Conservation (phyloP, 2,888 invertebrate genomes). For the Flexamia atlantica region DNA sequence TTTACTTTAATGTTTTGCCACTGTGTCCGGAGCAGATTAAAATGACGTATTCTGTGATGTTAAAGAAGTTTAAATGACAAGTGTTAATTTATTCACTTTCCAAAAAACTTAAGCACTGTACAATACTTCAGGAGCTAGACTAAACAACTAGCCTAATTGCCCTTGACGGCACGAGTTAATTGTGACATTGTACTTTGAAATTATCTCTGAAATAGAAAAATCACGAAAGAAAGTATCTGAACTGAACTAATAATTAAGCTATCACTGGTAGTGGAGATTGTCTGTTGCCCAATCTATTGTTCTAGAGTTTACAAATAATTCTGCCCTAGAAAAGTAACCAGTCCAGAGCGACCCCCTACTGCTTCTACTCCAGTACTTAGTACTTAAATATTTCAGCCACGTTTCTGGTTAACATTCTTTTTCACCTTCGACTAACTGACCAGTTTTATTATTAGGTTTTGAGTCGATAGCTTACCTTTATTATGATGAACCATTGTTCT, state of each 20-base stretch:
- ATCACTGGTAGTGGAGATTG: background rate
- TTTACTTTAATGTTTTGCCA: no score
- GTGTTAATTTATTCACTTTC: no score
- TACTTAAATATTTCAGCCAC: background rate
- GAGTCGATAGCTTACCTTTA: background rate
- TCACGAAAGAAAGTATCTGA: conserved; percentile 8
- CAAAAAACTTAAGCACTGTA: no score
- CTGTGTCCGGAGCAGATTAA: no score
- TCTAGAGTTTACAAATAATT: conserved; percentile 6
- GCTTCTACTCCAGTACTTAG: background rate
- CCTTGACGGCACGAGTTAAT: no score
- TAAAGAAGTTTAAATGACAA: no score
- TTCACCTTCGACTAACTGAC: background rate
- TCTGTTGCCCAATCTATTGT: conserved; percentile 14
- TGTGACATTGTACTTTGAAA: background rate
- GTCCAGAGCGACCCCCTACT: background rate
- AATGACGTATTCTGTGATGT: no score
- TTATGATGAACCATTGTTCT: background rate
- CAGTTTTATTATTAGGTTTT: background rate
- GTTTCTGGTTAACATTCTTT: background rate
- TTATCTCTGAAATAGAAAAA: background rate
- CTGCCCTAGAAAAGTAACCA: background rate
- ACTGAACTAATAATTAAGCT: background rate
- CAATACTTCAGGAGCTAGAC: no score
- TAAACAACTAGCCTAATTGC: no score